Evolutionary conservation across 2,113 vertebrate genomes (phyloP).

Genomic region (Fulica atra): DNA sequence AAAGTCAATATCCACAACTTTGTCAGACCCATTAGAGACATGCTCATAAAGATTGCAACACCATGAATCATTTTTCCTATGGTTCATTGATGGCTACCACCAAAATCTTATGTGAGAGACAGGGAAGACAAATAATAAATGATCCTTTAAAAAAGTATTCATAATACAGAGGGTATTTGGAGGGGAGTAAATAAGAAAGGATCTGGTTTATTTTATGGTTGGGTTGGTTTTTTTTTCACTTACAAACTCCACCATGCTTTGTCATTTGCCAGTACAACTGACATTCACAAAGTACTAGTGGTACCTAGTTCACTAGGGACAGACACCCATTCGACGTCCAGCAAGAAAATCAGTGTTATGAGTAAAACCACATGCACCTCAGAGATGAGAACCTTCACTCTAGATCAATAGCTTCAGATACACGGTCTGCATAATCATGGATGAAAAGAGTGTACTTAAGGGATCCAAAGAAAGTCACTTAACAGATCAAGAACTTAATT

Average conservation of each 20-base stretch:
- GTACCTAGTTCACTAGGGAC: background rate
- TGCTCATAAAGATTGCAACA: background rate
- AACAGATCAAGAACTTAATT: background rate
- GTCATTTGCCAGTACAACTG: background rate
- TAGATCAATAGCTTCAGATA: background rate
- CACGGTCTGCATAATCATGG: background rate
- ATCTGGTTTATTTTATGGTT: background rate
- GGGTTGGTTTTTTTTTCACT: background rate
- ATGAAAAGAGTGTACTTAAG: background rate
- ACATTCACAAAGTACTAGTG: background rate
- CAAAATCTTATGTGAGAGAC: background rate
- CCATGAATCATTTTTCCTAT: background rate
- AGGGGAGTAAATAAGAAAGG: background rate
- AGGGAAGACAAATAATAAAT: background rate
- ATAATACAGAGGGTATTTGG: background rate
- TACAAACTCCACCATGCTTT: background rate
- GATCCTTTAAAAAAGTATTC: background rate
- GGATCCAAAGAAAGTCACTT: background rate
- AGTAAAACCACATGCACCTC: background rate
- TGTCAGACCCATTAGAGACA: background rate
- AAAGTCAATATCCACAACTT: constrained; percentile 4
- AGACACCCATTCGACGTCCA: background rate
- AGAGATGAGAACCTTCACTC: background rate
- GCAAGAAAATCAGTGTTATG: background rate
- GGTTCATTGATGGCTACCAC: background rate